phyloP scores from a whole-genome alignment of 2,888 invertebrate species.

The Lydus trimaculatus region DNA sequence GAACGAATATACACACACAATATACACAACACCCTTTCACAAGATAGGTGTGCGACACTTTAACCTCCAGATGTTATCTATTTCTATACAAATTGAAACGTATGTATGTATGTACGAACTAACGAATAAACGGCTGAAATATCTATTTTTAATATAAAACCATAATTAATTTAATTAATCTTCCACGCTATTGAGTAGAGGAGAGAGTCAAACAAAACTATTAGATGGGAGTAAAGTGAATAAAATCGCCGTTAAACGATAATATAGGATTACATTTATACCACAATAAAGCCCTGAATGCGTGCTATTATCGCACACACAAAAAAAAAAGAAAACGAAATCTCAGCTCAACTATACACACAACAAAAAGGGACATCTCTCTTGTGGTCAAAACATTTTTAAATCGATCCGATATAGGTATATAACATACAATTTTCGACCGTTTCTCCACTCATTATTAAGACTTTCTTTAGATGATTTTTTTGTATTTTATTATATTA shows the following conservation, averaged over 20 bases:
- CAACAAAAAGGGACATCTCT: constrained; percentile 48
- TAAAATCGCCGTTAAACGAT: constrained; percentile 50
- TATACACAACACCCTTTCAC: constrained; percentile 39
- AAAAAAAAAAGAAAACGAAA: constrained; percentile 40
- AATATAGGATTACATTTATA: constrained; percentile 56
- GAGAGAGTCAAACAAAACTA: no score
- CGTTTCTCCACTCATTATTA: constrained; percentile 37
- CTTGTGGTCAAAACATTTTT: constrained; percentile 59
- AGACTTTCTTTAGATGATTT: constrained; percentile 30
- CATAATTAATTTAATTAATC: no score
- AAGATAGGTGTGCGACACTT: constrained; percentile 21
- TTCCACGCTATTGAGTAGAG: no score
- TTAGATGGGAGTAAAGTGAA: constrained; percentile 33
- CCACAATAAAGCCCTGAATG: constrained; percentile 55
- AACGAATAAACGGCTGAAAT: no score
- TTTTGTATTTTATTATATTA: not conserved
- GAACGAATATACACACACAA: constrained; percentile 34
- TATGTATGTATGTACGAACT: no score
- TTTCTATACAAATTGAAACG: not conserved
- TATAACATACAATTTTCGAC: constrained; percentile 37
- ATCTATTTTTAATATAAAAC: no score
- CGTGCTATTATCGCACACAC: constrained; percentile 51
- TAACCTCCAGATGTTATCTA: constrained; percentile 8
- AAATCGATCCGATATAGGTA: constrained; percentile 55
- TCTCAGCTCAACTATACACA: constrained; percentile 50